Evolutionary conservation across 2,113 vertebrate species (phyloP).

Genomic region (Paradoxurus hermaphroditus): DNA sequence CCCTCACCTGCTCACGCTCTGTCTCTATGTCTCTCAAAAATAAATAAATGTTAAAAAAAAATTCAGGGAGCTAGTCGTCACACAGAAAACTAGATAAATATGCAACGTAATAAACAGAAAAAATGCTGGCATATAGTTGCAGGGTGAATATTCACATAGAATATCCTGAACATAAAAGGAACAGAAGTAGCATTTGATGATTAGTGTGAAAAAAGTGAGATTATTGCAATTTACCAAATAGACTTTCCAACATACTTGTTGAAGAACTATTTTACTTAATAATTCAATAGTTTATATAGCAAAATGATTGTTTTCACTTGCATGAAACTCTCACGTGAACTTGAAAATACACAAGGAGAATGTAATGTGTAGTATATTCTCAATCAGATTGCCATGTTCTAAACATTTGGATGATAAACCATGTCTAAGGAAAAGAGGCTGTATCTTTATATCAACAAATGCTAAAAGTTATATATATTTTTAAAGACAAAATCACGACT

Average conservation of each 20-base stretch:
- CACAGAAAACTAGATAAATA: not conserved
- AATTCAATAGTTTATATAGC: not conserved
- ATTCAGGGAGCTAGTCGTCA: not conserved
- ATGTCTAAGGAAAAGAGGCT: not conserved
- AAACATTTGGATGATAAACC: not conserved
- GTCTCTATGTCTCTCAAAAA: too few species aligned
- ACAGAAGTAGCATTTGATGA: not conserved
- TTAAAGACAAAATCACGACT: not conserved
- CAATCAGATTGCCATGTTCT: not conserved
- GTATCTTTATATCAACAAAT: not conserved
- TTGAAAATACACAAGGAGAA: not conserved
- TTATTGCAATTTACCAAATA: not conserved
- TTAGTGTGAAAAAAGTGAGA: not conserved
- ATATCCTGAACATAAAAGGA: not conserved
- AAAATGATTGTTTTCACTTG: not conserved
- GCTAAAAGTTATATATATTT: not conserved
- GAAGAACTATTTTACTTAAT: slow-evolving; percentile 18
- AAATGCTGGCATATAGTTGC: not conserved
- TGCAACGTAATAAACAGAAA: not conserved
- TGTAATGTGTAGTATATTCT: not conserved
- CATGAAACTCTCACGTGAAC: slow-evolving; percentile 23
- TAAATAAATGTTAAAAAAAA: too few species aligned
- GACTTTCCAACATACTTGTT: not conserved
- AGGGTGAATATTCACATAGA: not conserved
- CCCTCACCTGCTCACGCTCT: too few species aligned